Evolutionary conservation across 2,113 vertebrate species (phyloP), one percentile per base, ranked within the genome.

Genomic region (Xiphophorus maculatus): DNA sequence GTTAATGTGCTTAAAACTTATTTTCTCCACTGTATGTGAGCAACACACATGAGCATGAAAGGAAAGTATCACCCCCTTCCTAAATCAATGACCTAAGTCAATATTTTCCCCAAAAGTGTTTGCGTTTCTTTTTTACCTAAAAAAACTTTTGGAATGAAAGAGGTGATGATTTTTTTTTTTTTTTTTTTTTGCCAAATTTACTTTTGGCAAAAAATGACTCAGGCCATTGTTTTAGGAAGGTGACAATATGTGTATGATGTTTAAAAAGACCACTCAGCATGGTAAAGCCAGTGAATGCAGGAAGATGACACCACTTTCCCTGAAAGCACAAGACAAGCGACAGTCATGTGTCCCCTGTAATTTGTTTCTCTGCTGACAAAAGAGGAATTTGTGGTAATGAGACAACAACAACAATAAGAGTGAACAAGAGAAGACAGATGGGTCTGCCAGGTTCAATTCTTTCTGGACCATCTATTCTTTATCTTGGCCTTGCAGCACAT

Each of bases 401-500:
- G 82, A 90, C 80, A 80, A 89, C 89, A 89, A 89, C 87, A 88
- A 91, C 88, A 93, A 91, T 89, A 85, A 89, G 81, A 84, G 80
- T 73, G 76, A 84, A 81, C 15, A 74, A 88, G 85, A 44, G 90
- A 92, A 95, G 90, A 96, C 95, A 95, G 95, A 96, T 95, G 93
- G 95, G 79, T 82, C 93, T 96, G 95, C 95, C 96, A 95, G 93
- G 93, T 93, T 74, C 87, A 73, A 95, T 95, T 96, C 90, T 93
- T 94, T 91, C 79, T 92, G 88, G 91, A 93, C 94, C 89, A 85
- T 96, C 94, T 95, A 95, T 95, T 96, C 93, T 95, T 95, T 94
- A 93, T 93, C 93, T 92, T 91, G 91, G 93, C 93, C 85, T 85
- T 74, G 84, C 81, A 79, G 92, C 75, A 80, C 78, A 86, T 90